These are phyloP conservation scores for Hanleya hanleyi DNA, from an alignment of 2,888 invertebrate species.

Conservation along the genomic window DNA sequence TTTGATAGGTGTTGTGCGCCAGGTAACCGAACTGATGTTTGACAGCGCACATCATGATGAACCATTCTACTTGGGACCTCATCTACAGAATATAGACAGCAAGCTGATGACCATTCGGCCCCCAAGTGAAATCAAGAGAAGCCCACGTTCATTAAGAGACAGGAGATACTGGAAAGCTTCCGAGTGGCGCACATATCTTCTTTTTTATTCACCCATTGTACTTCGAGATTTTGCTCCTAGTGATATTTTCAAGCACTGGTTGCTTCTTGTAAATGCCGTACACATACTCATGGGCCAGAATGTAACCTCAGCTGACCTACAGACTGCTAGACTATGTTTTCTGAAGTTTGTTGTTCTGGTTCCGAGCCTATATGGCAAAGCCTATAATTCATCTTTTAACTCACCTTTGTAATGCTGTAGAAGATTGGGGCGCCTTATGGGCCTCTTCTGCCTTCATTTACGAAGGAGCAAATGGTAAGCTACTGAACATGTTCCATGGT, in stretches of 20 bases:
- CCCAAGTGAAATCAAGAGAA: background rate
- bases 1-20: background rate
- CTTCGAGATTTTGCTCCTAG: background rate
- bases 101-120: background rate
- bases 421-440: background rate
- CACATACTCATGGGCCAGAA: background rate
- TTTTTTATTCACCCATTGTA: background rate
- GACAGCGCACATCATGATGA: background rate
- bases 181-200: background rate
- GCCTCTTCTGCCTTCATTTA: background rate
- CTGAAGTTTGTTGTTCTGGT: background rate
- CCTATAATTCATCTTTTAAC: background rate
- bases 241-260: background rate
- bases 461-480: background rate
- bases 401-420: background rate
- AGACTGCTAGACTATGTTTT: background rate
- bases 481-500: background rate
- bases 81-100: background rate
- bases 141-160: background rate
- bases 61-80: background rate
- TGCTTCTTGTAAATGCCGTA: background rate
- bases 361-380: background rate
- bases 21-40: background rate
- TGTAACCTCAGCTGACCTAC: background rate
- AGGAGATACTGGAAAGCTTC: background rate